Evolutionary conservation across 1,140 invertebrate species (phyloP).

Genomic region (Bombus huntii): DNA sequence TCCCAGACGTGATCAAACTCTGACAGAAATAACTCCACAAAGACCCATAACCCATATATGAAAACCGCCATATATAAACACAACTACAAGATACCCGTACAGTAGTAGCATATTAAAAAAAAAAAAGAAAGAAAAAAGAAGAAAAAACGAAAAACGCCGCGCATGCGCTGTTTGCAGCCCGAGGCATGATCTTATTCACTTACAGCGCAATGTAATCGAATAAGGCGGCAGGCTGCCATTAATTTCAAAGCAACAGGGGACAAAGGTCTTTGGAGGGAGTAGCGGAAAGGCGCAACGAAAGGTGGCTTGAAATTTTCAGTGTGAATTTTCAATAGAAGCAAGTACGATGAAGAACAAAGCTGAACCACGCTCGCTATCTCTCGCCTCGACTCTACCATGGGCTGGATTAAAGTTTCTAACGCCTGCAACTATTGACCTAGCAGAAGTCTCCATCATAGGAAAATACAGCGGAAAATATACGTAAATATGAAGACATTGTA

Average conservation of each 20-base stretch:
- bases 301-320: conserved; percentile 28
- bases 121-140: not conserved
- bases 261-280: conserved; percentile 2
- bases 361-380: conserved; percentile 29
- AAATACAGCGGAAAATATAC: no score
- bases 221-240: conserved; percentile 25
- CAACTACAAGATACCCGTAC: no score
- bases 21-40: not conserved
- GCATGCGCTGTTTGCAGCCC: not conserved
- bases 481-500: no score
- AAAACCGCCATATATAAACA: no score
- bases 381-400: no score
- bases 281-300: not conserved
- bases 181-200: conserved; percentile 37
- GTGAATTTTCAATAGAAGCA: conserved; percentile 50
- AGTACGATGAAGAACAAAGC: conserved; percentile 52
- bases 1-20: not conserved
- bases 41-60: not conserved
- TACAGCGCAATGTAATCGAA: conserved; percentile 30
- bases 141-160: not conserved
- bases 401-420: no score
- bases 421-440: no score
- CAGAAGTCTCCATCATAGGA: no score
- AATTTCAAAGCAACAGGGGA: conserved; percentile 34
- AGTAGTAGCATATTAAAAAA: not conserved